Base-by-base conservation (phyloP, 2,888 invertebrate species). In the Panzeria rudis region DNA sequence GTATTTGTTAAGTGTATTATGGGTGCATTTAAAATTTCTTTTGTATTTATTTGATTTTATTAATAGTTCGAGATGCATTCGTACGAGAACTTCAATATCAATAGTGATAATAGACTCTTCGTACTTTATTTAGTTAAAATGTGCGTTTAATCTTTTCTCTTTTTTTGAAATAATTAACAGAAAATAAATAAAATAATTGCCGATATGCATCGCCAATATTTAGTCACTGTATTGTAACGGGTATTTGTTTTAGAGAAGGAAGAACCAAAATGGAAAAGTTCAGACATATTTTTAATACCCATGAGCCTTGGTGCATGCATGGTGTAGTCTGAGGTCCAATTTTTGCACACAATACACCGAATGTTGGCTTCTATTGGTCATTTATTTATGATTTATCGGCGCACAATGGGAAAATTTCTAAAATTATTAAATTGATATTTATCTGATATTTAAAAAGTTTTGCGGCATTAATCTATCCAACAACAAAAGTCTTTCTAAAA, bases 31-130 rank as follows among this genome's bases (percentile, higher is more conserved):
- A 3, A 13, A 41, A 41, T 64, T 17, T 50, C 11, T 50, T 38
- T 25, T 35, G n/a, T n/a, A 17, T 73, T 62, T 73, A 35, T 38
- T 73, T 50, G n/a, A 35, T 20, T 73, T 62, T 13, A 20, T 54
- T 25, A 29, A 13, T 13, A 15, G 15, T 25, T 54, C 54, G 15
- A 54, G 23, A 29, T 61, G 47, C n/a, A 29, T 44, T 44, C 29
- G 3, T 59, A 20, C 17, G 25, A 69, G 23, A 29, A 29, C 17
- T 38, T 59, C 29, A 1, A 25, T 44, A 41, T 32, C 1, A 41
- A 38, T 13, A 44, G 35, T 20, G 73, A 73, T 73, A 73, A 73
- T 35, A 50, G 61, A 50, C n/a, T 15, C 59, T 59, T 11, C 11
- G 38, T 50, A n/a, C 32, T 52, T 23, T 20, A n/a, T 52, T 68